Percentiles rank a stretch among this genome's conserved stretches.
phyloP scores from a whole-genome alignment of 2,888 invertebrate species.

The Cryptus armator region DNA sequence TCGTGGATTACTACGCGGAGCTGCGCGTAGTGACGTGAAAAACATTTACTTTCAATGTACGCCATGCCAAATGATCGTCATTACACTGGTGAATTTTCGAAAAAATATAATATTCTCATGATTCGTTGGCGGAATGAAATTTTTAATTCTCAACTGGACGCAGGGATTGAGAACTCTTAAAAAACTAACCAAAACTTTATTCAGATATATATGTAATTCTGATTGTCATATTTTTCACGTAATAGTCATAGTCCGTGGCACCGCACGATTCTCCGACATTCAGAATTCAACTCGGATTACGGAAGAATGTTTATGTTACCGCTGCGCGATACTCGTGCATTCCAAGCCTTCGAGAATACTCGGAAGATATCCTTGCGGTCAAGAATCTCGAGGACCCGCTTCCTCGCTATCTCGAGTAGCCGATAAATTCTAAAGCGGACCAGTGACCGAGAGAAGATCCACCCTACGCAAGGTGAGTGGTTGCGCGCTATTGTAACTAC shows the following conservation, averaged over 20 bases:
- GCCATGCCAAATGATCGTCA: not conserved
- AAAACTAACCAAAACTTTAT: no score
- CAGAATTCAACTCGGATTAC: not conserved
- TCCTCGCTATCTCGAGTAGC: slow-evolving; percentile 2
- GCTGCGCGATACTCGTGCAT: not conserved
- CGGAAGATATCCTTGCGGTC: slow-evolving; percentile 1
- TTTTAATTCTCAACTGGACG: no score
- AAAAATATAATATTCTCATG: not conserved
- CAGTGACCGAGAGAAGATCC: not conserved
- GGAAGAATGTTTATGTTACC: not conserved
- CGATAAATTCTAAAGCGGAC: not conserved
- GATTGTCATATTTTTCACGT: no score
- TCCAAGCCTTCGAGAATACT: not conserved
- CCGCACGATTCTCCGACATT: not conserved
- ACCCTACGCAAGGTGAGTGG: not conserved
- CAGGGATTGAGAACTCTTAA: no score
- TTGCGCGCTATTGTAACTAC: not conserved
- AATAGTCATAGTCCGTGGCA: no score
- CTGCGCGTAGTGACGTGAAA: not conserved
- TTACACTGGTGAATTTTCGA: not conserved
- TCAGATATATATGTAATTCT: no score
- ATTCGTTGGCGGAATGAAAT: not conserved
- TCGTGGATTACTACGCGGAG: slow-evolving; percentile 22
- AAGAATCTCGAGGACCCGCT: not conserved
- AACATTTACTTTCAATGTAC: not conserved